phyloP scores from a whole-genome alignment of 2,113 vertebrate species.

The Zeus faber region DNA sequence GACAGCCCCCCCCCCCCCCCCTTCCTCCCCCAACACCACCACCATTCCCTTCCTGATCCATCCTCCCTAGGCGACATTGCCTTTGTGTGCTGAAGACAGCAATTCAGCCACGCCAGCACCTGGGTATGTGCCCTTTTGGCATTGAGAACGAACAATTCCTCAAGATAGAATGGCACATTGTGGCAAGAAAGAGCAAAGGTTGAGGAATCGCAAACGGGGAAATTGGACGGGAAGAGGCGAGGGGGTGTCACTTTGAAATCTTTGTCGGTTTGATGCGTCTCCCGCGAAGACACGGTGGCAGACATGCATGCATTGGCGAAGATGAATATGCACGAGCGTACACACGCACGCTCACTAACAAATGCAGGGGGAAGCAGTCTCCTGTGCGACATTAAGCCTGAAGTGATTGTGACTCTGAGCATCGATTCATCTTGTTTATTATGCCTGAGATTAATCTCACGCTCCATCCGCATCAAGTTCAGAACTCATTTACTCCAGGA shows the following conservation, averaged over 20 bases:
- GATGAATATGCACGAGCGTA: neutral
- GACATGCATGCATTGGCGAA: neutral
- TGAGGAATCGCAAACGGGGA: constrained; percentile 9
- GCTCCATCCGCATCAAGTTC: constrained; percentile 40
- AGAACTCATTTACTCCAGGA: constrained; percentile 48
- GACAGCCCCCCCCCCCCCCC: constrained; percentile 31
- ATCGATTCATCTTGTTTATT: constrained; percentile 43
- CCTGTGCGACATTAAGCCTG: constrained; percentile 20
- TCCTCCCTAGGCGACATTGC: constrained; percentile 54
- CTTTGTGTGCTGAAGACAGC: constrained; percentile 73
- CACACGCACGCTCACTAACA: constrained; percentile 2
- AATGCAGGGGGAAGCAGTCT: neutral
- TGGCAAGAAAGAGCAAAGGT: constrained; percentile 27
- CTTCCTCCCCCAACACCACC: neutral
- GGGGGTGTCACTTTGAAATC: too few species aligned
- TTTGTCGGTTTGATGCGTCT: too few species aligned
- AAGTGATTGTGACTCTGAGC: constrained; percentile 41
- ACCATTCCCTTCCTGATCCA: constrained; percentile 36
- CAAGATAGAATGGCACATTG: constrained; percentile 41
- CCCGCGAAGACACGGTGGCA: constrained; percentile 1
- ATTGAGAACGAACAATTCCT: constrained; percentile 54
- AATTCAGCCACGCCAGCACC: constrained; percentile 58
- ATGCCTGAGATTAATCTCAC: constrained; percentile 47
- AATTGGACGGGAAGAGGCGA: too few species aligned
- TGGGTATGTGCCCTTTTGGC: constrained; percentile 69